Percentiles rank a stretch among this genome's conserved stretches.
Conservation (phyloP, 2,888 invertebrate genomes). For the Acronicta psi region DNA sequence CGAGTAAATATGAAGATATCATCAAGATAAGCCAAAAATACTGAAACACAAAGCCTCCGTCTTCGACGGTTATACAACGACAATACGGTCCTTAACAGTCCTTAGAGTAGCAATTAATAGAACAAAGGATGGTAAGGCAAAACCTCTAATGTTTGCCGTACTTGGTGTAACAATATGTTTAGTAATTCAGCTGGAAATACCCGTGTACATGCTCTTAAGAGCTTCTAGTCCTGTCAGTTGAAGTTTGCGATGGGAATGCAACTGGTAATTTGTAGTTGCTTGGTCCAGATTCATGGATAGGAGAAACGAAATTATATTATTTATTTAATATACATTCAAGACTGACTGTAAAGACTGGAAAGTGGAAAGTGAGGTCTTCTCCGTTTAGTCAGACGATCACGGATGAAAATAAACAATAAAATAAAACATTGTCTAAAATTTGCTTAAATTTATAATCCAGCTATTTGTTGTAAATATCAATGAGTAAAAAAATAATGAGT, state of each 20-base stretch:
- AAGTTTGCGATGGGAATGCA: slow-evolving; percentile 37
- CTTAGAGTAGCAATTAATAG: slow-evolving; percentile 73
- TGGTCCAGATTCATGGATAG: background rate
- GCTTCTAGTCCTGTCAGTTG: slow-evolving; percentile 23
- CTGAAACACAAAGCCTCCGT: slow-evolving; percentile 58
- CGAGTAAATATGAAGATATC: slow-evolving; percentile 44
- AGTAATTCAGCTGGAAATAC: slow-evolving; percentile 57
- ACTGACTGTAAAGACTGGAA: no score
- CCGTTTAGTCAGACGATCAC: no score
- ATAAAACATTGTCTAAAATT: no score
- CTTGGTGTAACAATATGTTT: slow-evolving; percentile 63
- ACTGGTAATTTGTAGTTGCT: slow-evolving; percentile 23
- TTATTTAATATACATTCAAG: no score
- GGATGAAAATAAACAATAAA: no score
- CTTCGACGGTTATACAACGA: slow-evolving; percentile 44
- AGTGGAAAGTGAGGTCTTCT: no score
- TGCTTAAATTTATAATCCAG: no score
- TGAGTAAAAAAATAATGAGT: no score
- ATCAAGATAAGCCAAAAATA: slow-evolving; percentile 59
- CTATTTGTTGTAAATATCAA: no score
- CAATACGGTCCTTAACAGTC: slow-evolving; percentile 50
- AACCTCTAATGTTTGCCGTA: slow-evolving; percentile 66
- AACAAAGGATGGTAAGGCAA: slow-evolving; percentile 68
- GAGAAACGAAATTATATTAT: background rate
- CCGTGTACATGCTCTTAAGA: slow-evolving; percentile 32